Evolutionary conservation across 2,797 vertebrate genomes (phyloP), one percentile per base, ranked within the genome.

Genomic region (Astyanax mexicanus): DNA sequence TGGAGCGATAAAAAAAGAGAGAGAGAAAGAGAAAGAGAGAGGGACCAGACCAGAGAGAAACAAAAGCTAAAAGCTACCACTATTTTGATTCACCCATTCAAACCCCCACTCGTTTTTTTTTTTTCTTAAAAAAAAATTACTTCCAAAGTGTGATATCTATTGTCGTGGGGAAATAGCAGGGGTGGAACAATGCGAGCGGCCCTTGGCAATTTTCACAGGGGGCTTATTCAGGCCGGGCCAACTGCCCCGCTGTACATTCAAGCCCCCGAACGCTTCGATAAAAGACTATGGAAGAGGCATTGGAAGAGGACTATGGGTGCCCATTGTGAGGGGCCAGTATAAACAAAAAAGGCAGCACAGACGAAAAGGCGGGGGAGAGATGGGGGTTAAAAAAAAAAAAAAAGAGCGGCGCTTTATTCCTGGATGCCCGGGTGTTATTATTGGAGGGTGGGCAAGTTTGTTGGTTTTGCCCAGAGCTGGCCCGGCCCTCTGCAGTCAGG

Each of bases 121-220:
- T 93, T 95, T 96, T 96, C 95, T n/a, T n/a, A n/a, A n/a, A n/a
- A 93, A 91, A 95, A 96, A 96, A 97, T 96, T 93, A 98, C 96
- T 97, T 98, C 95, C 96, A 98, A 97, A 97, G 95, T 97, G 95
- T 95, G 95, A 94, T 95, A 90, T 95, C 96, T 92, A 97, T 97
- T 98, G 96, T 99, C 93, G 92, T 10, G 13, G 84, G 88, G 94
- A 95, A n/a, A 96, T 95, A 95, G 93, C 91, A 6, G n/a, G 15
- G 92, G 91, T 32, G 89, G 95, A 94, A 96, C 96, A 96, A 96
- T 95, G 95, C 94, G 90, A 91, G 82, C n/a, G 75, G 92, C 93
- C 94, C 95, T 94, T 95, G 94, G 94, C 95, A 95, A 93, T 94
- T 93, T 93, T 93, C 95, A 95, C 93, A 90, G 93, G 92, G 57